These are phyloP conservation scores for Eriocheir sinensis DNA, from an alignment of 1,140 invertebrate genomes.

Conservation along the genomic window DNA sequence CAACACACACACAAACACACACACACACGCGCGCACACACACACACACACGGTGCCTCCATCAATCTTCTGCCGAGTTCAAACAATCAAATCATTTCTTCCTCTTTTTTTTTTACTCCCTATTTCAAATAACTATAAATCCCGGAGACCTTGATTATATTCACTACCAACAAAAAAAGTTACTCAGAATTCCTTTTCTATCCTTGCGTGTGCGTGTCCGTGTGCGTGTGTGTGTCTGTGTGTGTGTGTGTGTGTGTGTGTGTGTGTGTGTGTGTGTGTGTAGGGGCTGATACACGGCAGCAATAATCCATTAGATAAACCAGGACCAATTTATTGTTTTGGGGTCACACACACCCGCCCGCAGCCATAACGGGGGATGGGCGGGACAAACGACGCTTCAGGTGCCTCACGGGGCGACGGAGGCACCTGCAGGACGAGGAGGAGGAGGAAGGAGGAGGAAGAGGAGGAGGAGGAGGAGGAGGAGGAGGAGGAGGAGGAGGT, in stretches of 20 bases:
- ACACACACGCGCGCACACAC: too few species aligned
- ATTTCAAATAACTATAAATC: too few species aligned
- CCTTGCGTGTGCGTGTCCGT: conserved; percentile 8
- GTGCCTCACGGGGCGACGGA: neutral
- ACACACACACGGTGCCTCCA: too few species aligned
- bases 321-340: conserved; percentile 15
- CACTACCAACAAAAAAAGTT: too few species aligned
- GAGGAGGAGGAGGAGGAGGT: neutral
- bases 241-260: conserved; percentile 22
- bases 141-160: too few species aligned
- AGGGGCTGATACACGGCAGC: neutral
- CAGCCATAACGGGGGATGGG: neutral
- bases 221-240: conserved; percentile 12
- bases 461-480: neutral
- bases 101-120: too few species aligned
- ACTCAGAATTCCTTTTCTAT: too few species aligned
- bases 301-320: conserved; percentile 8
- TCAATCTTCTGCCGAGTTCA: too few species aligned
- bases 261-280: conserved; percentile 13
- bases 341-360: neutral
- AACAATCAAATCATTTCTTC: too few species aligned
- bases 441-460: neutral
- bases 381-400: neutral
- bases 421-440: neutral
- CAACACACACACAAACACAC: too few species aligned